Evolutionary conservation across 2,888 invertebrate species (phyloP), one percentile per base, ranked within the genome.

Genomic region (Ditylenchus weischeri): DNA sequence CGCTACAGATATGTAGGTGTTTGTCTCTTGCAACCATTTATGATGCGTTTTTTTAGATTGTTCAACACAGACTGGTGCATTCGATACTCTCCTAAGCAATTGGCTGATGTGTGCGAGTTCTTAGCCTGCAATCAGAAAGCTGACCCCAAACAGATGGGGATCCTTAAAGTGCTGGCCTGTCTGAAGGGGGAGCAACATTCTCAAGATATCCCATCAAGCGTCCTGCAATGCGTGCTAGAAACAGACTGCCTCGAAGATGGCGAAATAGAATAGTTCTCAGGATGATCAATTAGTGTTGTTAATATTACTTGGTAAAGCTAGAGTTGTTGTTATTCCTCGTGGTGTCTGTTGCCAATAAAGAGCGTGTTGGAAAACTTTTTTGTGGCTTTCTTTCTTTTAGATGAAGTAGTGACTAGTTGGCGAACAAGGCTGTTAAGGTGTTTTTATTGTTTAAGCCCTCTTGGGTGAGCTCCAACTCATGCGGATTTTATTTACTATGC

Each of bases 41-140:
- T 54, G 62, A 23, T 54, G 36, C 11, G 38, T 29, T 29, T 23
- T 47, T 38, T 69, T 29, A 36, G 58, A 49, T 49, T 96, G 84
- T 36, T 59, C 59, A 59, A 21, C 11, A 96, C 96, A 8, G 93
- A 93, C 50, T 94, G 96, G 92, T 94, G 94, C 85, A 88, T 98
- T 69, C 93, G 93, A 84, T 94, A 94, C 86, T 89, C 90, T 83
- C 93, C 95, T 11, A 92, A 93, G 0, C 90, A 95, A 49, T 94
- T 98, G 57, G 96, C 96, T 29, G 94, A 95, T 85, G 93, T 95
- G 84, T 95, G 95, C 85, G 94, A 98, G 84, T 92, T 95, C 85
- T 87, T 96, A 65, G 95, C 95, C 15, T 93, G 29, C 21, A 54
- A 54, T 29, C 23, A 21, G 13, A 18, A 11, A 23, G n/a, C 7